Percentiles rank a stretch among this genome's conserved stretches.
These are phyloP conservation scores for Eidolon helvum DNA, from an alignment of 2,113 vertebrate species.

Conservation along the genomic window DNA sequence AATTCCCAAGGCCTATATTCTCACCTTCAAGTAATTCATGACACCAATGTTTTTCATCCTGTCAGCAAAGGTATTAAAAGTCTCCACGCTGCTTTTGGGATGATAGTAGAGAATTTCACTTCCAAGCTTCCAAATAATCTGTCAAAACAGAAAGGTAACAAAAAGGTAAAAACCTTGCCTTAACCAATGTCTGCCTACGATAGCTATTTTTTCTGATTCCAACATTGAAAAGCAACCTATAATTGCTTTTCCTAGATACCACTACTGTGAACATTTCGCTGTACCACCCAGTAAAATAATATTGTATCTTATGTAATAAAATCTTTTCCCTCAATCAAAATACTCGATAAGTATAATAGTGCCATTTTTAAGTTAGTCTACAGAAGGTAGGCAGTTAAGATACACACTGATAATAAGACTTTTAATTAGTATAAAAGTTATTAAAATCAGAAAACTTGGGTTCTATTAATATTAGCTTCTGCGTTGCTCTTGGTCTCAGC, in stretches of 20 bases:
- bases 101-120: slow-evolving; percentile 91
- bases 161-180: slow-evolving; percentile 18
- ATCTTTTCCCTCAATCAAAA: background rate
- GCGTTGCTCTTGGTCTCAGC: background rate
- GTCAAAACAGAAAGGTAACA: slow-evolving; percentile 53
- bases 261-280: background rate
- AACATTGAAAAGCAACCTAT: background rate
- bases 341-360: background rate
- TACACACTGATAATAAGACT: background rate
- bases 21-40: slow-evolving; percentile 89
- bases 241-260: background rate
- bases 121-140: slow-evolving; percentile 92
- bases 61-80: slow-evolving; percentile 89
- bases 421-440: background rate
- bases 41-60: slow-evolving; percentile 91
- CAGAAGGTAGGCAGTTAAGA: background rate
- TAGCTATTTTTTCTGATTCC: background rate
- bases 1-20: background rate
- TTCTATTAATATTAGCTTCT: background rate
- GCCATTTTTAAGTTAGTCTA: background rate
- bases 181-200: background rate
- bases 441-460: background rate
- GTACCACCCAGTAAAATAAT: background rate
- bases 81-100: slow-evolving; percentile 84
- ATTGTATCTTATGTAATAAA: background rate